Evolutionary conservation across 2,888 invertebrate species (phyloP).

Genomic region (Sepioteuthis lessoniana): DNA sequence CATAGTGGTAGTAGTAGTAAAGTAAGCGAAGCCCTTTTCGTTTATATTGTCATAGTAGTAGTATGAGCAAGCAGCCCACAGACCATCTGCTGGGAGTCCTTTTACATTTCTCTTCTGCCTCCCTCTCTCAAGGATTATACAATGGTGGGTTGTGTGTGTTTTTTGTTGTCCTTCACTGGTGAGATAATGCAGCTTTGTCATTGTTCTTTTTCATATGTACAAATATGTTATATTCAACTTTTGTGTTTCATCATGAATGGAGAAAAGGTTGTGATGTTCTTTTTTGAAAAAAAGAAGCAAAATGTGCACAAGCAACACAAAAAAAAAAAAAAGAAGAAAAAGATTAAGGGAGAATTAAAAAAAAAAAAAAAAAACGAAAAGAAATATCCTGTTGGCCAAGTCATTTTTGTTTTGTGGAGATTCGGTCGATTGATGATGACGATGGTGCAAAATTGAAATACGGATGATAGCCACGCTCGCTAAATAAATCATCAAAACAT

Average conservation of each 20-base stretch:
- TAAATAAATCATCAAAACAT: too few species aligned
- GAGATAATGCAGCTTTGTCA: conserved; percentile 15
- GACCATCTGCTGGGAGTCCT: conserved; percentile 21
- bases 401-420: too few species aligned
- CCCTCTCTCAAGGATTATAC: conserved; percentile 33
- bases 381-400: too few species aligned
- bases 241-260: background rate
- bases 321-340: too few species aligned
- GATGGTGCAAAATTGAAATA: too few species aligned
- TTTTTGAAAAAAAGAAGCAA: too few species aligned
- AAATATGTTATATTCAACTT: conserved; percentile 9
- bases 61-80: background rate
- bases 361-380: too few species aligned
- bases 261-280: background rate
- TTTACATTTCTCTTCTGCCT: conserved; percentile 33
- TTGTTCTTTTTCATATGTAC: conserved; percentile 18
- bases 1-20: background rate
- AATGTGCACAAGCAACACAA: too few species aligned
- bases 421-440: too few species aligned
- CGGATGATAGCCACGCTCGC: too few species aligned
- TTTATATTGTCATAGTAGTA: background rate
- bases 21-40: background rate
- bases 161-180: conserved; percentile 17
- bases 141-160: conserved; percentile 33
- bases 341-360: too few species aligned